These are phyloP conservation scores for Luperina nickerlii DNA, from an alignment of 2,888 invertebrate species.

Conservation along the genomic window DNA sequence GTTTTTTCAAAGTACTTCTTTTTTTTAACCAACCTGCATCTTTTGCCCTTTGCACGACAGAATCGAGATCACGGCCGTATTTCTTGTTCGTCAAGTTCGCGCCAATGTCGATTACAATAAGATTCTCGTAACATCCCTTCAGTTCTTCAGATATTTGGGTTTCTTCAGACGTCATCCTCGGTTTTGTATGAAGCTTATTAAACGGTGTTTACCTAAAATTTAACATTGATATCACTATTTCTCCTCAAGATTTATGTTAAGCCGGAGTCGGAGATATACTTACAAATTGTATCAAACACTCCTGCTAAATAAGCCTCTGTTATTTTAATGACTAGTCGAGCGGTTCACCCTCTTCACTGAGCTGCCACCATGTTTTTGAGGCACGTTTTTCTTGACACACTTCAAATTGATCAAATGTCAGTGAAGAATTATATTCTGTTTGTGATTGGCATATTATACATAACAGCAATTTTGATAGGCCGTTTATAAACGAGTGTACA, in stretches of 20 bases:
- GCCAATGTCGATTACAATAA: conserved; percentile 97
- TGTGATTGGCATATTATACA: conserved; percentile 38
- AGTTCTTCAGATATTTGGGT: conserved; percentile 89
- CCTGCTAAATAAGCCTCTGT: conserved; percentile 87
- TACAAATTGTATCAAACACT: conserved; percentile 90
- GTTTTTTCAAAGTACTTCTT: conserved; percentile 42
- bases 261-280: conserved; percentile 68
- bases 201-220: conserved; percentile 87
- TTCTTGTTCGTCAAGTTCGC: conserved; percentile 98
- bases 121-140: conserved; percentile 96
- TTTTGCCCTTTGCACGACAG: conserved; percentile 97
- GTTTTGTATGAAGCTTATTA: conserved; percentile 88
- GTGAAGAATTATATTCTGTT: accelerated
- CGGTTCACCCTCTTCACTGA: conserved; percentile 85
- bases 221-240: conserved; percentile 52
- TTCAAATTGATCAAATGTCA: conserved; percentile 45
- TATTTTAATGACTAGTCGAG: conserved; percentile 85
- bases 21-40: conserved; percentile 93
- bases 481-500: no score
- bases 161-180: conserved; percentile 89
- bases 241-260: conserved; percentile 25
- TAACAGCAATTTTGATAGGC: conserved; percentile 23
- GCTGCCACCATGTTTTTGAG: conserved; percentile 89
- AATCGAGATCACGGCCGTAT: conserved; percentile 97
- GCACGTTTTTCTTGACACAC: conserved; percentile 48